Base-by-base conservation (phyloP, 1,140 invertebrate species). In the Meloidogyne floridensis region DNA sequence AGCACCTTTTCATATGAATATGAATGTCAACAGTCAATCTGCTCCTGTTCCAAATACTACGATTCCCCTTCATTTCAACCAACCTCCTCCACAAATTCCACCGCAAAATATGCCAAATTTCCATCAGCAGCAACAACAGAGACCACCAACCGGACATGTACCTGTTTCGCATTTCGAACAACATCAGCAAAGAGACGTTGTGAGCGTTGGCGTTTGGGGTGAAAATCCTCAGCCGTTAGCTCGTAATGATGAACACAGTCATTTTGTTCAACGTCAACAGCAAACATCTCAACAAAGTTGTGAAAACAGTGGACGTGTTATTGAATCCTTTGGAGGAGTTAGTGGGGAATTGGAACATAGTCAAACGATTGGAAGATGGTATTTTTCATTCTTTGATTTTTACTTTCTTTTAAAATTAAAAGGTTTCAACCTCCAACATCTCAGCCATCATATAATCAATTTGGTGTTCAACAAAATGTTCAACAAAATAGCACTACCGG, bases 201-300 rank as follows among this genome's bases (percentile, higher is more conserved):
- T 65, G 56, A 77, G 56, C 65, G 75, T 51, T 77, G 75, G 75
- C 75, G 75, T 42, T 71, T 77, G 75, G 75, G 75, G 20, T 74
- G 75, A 77, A 15, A 42, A 74, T 54, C 70, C 70, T 20, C n/a
- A n/a, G 11, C 2, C 18, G n/a, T 7, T 47, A 6, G 18, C 8
- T 32, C 43, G 72, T 42, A 42, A 8, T 18, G 70, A 71, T 0
- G 18, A 71, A 6, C 70, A 71, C 18, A 71, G 7, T 7, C 47
- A 47, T 47, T 47, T 47, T 8, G 47, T 47, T 47, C n/a, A 65
- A 74, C 72, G 72, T 0, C 11, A n/a, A 74, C n/a, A 74, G 18
- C 72, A 74, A 0, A 7, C 72, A 7, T 47, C 59, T 5, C 59
- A 65, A 6, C 59, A n/a, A n/a, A 65, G 15, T n/a, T 65, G 15